Percentiles rank a stretch among this genome's conserved stretches.
Conservation (phyloP, 2,888 invertebrate genomes). For the Elmis aenea region DNA sequence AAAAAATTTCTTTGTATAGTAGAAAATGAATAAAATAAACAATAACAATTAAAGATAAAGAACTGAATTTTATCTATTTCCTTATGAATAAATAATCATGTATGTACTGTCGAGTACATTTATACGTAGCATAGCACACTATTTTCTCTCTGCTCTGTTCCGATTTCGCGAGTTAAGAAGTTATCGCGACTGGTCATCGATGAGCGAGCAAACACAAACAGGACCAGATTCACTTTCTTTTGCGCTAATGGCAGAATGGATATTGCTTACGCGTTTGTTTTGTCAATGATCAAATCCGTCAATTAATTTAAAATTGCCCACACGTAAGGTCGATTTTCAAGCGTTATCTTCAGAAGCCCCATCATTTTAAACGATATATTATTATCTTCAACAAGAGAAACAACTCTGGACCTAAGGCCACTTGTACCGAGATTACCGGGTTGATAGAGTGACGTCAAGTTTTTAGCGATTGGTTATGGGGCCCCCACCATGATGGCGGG, state of each 20-base stretch:
- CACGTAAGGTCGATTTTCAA: slow-evolving; percentile 24
- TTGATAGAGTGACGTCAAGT: slow-evolving; percentile 16
- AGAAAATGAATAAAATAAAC: too few relatives aligned
- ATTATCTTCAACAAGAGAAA: slow-evolving; percentile 27
- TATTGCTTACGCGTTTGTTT: slow-evolving; percentile 13
- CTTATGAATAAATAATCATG: too few relatives aligned
- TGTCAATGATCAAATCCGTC: slow-evolving; percentile 9
- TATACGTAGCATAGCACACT: too few relatives aligned
- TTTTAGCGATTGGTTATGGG: slow-evolving; percentile 20
- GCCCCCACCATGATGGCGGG: slow-evolving; percentile 18
- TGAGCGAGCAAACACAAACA: slow-evolving; percentile 2
- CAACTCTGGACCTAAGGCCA: slow-evolving; percentile 28
- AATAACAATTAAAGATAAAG: too few relatives aligned
- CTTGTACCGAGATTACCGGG: slow-evolving; percentile 16
- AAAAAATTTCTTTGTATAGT: too few relatives aligned
- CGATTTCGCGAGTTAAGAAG: background rate
- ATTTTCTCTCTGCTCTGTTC: too few relatives aligned
- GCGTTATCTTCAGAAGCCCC: slow-evolving; percentile 16
- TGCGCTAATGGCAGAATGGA: slow-evolving; percentile 6
- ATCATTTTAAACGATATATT: slow-evolving; percentile 24
- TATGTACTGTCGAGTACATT: too few relatives aligned
- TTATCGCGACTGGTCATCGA: background rate
- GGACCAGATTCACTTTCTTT: slow-evolving; percentile 24
- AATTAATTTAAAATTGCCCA: slow-evolving; percentile 14
- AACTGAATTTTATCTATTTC: too few relatives aligned